phyloP scores from a whole-genome alignment of 2,113 vertebrate species.

The Machaerirhynchus nigripectus region DNA sequence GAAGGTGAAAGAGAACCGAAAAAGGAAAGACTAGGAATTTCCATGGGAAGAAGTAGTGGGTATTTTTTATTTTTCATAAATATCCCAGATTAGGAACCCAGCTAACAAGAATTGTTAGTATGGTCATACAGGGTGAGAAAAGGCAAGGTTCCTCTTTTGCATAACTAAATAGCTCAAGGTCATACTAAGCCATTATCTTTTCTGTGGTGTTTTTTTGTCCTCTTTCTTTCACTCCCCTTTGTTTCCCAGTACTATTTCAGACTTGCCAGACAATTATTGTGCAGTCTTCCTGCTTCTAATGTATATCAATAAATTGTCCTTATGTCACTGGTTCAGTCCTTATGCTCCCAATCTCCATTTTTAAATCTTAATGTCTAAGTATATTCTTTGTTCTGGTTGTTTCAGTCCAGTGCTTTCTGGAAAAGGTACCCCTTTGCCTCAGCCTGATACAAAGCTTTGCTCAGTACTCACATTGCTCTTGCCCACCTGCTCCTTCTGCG shows the following conservation, averaged over 20 bases:
- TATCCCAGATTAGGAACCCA: background rate
- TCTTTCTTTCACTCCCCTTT: slow-evolving; percentile 1
- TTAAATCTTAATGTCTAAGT: background rate
- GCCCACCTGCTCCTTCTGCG: background rate
- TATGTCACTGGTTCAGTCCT: background rate
- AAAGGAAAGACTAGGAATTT: background rate
- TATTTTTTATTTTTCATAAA: background rate
- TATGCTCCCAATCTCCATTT: background rate
- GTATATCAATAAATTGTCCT: background rate
- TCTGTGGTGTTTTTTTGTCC: background rate
- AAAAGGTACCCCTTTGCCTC: background rate
- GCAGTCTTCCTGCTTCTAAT: background rate
- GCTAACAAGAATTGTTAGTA: background rate
- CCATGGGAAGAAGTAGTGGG: background rate
- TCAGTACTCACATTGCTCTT: background rate
- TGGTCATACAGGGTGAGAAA: background rate
- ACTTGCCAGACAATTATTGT: background rate
- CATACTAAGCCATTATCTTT: background rate
- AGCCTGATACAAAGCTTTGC: background rate
- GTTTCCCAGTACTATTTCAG: slow-evolving; percentile 14
- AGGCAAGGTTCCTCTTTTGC: background rate
- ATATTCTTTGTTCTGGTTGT: background rate
- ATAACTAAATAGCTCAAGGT: background rate
- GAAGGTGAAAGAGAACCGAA: background rate
- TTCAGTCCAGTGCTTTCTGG: background rate